A percentile compares a stretch with the other conserved stretches of the same genome.
Evolutionary conservation across 1,140 invertebrate genomes (phyloP).

Genomic region (Sitophilus oryzae): DNA sequence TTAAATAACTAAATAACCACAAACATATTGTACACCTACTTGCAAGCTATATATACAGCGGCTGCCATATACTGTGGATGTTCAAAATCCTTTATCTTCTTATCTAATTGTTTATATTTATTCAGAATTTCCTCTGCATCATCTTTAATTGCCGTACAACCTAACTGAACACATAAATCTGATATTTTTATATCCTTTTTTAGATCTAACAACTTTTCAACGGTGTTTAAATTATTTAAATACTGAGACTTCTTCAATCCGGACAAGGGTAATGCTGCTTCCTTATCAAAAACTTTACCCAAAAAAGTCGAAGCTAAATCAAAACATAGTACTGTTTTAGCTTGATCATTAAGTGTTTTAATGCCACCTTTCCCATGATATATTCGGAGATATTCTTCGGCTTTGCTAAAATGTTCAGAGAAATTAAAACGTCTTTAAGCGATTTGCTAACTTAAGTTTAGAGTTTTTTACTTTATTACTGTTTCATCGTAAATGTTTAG

Average conservation of each 20-base stretch:
- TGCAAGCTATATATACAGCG: slow-evolving; percentile 45
- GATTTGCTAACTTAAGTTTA: too few relatives aligned
- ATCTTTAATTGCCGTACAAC: slow-evolving; percentile 39
- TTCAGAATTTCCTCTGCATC: slow-evolving; percentile 41
- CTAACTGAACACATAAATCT: slow-evolving; percentile 44
- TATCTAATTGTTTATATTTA: slow-evolving; percentile 38
- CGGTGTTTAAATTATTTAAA: slow-evolving; percentile 42
- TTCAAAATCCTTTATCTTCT: slow-evolving; percentile 34
- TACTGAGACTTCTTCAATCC: slow-evolving; percentile 42
- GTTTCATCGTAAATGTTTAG: slow-evolving; percentile 25
- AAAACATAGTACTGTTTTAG: slow-evolving; percentile 36
- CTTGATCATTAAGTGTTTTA: slow-evolving; percentile 33
- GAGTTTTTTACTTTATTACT: slow-evolving; percentile 25
- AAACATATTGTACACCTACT: slow-evolving; percentile 23
- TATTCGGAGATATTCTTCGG: slow-evolving; percentile 34
- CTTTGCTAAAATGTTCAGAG: slow-evolving; percentile 33
- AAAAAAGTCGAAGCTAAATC: slow-evolving; percentile 34
- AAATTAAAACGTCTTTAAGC: neutral
- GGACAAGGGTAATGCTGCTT: slow-evolving; percentile 42
- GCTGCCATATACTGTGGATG: slow-evolving; percentile 47
- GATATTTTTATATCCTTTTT: slow-evolving; percentile 41
- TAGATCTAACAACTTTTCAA: slow-evolving; percentile 44
- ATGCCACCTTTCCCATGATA: slow-evolving; percentile 31
- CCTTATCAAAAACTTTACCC: slow-evolving; percentile 35
- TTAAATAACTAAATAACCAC: neutral